A percentile compares a stretch with the other conserved stretches of the same genome.
Evolutionary conservation across 2,797 vertebrate species (phyloP).

Genomic region (Argentina silus): DNA sequence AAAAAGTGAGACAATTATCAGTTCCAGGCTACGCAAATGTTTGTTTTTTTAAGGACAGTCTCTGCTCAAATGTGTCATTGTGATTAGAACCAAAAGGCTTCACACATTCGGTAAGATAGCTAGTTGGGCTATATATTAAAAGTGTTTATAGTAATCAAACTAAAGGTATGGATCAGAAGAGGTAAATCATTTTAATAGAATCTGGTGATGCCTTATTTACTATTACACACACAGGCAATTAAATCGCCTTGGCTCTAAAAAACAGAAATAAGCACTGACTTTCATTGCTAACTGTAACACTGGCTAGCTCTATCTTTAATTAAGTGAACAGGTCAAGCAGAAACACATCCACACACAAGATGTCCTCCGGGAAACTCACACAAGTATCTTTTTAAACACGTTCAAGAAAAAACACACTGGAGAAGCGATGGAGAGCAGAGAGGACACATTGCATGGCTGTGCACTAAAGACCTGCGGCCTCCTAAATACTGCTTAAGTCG

Average conservation of each 20-base stretch:
- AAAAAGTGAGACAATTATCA: conserved; percentile 36
- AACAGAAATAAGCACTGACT: too few relatives aligned
- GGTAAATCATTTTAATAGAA: too few relatives aligned
- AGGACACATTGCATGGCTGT: conserved; percentile 75
- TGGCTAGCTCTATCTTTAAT: too few relatives aligned
- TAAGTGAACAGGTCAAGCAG: too few relatives aligned
- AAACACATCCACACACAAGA: too few relatives aligned
- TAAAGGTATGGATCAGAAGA: too few relatives aligned
- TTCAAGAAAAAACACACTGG: conserved; percentile 55
- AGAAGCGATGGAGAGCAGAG: conserved; percentile 72
- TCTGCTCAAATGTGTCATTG: conserved; percentile 27
- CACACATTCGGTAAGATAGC: neutral
- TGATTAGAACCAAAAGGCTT: neutral
- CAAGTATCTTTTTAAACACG: conserved; percentile 34
- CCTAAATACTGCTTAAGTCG: neutral
- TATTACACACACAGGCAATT: too few relatives aligned
- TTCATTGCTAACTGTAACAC: too few relatives aligned
- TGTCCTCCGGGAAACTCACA: neutral
- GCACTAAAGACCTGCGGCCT: conserved; percentile 71
- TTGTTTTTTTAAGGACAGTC: conserved; percentile 17
- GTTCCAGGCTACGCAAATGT: conserved; percentile 58
- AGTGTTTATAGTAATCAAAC: too few relatives aligned
- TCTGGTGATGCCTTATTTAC: too few relatives aligned
- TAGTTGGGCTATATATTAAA: neutral
- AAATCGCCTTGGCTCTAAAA: too few relatives aligned